These are phyloP conservation scores for Cryptosula pallasiana DNA, from an alignment of 2,888 invertebrate species.

Conservation along the genomic window DNA sequence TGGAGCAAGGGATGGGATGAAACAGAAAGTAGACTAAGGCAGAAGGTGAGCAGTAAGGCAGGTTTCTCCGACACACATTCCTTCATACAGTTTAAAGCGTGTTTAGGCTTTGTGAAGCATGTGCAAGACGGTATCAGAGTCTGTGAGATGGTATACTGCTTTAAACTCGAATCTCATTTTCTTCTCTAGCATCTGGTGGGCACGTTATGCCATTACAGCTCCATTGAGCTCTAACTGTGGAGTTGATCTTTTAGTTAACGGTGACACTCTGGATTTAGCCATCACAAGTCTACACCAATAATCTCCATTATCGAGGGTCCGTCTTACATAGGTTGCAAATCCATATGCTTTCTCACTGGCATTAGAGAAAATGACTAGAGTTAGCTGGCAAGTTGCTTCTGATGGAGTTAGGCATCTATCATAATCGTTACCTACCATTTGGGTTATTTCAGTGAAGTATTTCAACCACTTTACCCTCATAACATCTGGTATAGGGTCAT, in stretches of 20 bases:
- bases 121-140: too few relatives aligned
- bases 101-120: too few relatives aligned
- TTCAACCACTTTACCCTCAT: not conserved
- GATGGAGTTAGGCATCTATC: not conserved
- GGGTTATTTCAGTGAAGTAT: not conserved
- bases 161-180: too few relatives aligned
- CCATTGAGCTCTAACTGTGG: not conserved
- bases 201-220: not conserved
- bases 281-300: not conserved
- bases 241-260: not conserved
- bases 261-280: not conserved
- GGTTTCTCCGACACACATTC: too few relatives aligned
- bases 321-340: not conserved
- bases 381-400: not conserved
- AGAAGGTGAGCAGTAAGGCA: too few relatives aligned
- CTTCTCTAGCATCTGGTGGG: not conserved
- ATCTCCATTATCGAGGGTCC: not conserved
- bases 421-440: not conserved
- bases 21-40: too few relatives aligned
- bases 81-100: too few relatives aligned
- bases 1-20: too few relatives aligned
- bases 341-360: not conserved
- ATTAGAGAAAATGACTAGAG: not conserved
- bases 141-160: too few relatives aligned
- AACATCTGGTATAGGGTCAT: not conserved